These are phyloP conservation scores for Echiichthys vipera DNA, from an alignment of 2,797 vertebrate genomes.

Conservation along the genomic window DNA sequence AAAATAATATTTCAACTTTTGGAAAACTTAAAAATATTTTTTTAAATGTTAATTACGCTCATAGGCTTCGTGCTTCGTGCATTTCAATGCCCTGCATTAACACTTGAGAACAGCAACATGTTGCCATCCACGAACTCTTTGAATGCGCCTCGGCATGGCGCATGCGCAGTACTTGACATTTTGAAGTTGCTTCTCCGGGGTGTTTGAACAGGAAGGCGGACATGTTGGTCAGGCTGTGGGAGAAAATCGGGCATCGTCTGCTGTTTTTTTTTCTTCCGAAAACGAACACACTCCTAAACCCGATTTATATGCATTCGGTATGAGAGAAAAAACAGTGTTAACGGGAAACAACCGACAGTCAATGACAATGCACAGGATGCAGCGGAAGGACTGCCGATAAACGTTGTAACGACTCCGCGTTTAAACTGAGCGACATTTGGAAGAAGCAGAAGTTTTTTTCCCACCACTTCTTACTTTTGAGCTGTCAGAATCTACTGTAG, in stretches of 20 bases:
- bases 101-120: constrained; percentile 52
- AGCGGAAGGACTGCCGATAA: constrained; percentile 54
- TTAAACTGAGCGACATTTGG: constrained; percentile 80
- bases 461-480: constrained; percentile 86
- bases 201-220: constrained; percentile 98
- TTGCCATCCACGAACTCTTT: constrained; percentile 43
- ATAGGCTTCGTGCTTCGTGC: too few relatives aligned
- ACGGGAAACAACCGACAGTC: constrained; percentile 23
- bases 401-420: constrained; percentile 68
- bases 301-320: constrained; percentile 14
- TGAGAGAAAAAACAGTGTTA: constrained; percentile 12
- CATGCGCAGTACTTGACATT: constrained; percentile 84
- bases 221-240: constrained; percentile 89
- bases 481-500: constrained; percentile 84
- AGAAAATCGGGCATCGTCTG: constrained; percentile 82
- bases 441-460: constrained; percentile 85
- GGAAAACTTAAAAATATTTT: not conserved
- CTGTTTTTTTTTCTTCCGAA: constrained; percentile 65
- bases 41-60: too few relatives aligned
- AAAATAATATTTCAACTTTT: not conserved
- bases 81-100: too few relatives aligned
- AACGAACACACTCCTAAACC: constrained; percentile 58
- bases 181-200: constrained; percentile 80
- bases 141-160: constrained; percentile 54
- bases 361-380: constrained; percentile 52